These are phyloP conservation scores for Ormyrus thymus DNA, from an alignment of 2,888 invertebrate genomes.

Conservation along the genomic window DNA sequence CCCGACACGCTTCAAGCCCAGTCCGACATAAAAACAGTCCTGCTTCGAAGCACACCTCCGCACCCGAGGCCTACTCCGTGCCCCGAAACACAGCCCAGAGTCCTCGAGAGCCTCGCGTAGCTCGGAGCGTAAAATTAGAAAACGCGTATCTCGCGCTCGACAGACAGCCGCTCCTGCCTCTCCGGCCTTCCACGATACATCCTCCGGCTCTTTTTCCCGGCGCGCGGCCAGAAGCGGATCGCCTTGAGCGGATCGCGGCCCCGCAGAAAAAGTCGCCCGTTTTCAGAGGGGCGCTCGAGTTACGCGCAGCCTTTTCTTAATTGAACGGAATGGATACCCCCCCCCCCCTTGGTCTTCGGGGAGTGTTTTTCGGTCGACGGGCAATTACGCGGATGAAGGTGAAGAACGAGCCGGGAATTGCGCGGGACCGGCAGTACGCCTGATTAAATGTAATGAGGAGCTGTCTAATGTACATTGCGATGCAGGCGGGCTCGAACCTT, in stretches of 20 bases:
- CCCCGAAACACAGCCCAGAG: not conserved
- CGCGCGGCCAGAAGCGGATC: slow-evolving; percentile 6
- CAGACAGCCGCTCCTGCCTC: not conserved
- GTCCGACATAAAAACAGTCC: no score
- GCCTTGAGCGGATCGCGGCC: slow-evolving; percentile 18
- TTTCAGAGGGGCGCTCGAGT: no score
- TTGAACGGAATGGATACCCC: not conserved
- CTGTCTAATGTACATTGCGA: not conserved
- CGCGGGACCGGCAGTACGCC: not conserved
- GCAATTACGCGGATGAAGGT: not conserved
- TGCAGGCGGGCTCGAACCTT: not conserved
- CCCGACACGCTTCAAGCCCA: no score
- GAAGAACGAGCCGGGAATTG: not conserved
- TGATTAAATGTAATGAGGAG: not conserved
- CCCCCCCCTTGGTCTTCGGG: not conserved
- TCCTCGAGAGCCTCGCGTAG: not conserved
- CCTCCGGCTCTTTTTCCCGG: not conserved
- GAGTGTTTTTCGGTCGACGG: not conserved
- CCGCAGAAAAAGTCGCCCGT: no score
- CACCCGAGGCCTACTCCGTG: no score
- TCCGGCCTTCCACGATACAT: slow-evolving; percentile 26
- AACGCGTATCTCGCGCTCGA: not conserved
- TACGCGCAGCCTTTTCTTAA: no score
- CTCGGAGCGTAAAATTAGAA: slow-evolving; percentile 41
- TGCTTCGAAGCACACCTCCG: no score